Conservation (phyloP, 2,113 vertebrate species). For the Meleagris gallopavo region DNA sequence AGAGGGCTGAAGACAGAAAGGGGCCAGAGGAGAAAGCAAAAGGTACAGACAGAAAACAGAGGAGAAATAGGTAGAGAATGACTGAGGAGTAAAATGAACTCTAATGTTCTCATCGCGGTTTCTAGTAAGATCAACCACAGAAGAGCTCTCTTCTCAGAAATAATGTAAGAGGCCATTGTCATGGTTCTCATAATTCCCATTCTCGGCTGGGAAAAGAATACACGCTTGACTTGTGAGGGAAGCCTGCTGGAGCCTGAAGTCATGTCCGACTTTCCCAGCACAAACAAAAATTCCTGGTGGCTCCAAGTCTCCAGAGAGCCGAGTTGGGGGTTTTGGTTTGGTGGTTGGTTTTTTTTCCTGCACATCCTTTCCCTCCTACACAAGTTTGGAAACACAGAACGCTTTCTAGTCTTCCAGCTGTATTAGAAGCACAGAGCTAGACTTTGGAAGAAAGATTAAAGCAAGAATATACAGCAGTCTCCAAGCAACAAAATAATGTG, state of each 20-base stretch:
- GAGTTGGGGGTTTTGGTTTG: conserved; percentile 26
- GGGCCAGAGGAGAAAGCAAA: neutral
- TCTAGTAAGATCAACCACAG: conserved; percentile 45
- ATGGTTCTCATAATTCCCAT: neutral
- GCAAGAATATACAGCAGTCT: conserved; percentile 8
- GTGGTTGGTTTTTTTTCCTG: neutral
- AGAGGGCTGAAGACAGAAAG: neutral
- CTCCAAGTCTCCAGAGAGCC: conserved; percentile 15
- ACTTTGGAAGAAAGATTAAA: conserved; percentile 14
- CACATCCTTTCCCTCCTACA: conserved; percentile 33
- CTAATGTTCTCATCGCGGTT: neutral
- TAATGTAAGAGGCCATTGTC: neutral
- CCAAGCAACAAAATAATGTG: conserved; percentile 24
- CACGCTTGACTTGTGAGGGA: neutral
- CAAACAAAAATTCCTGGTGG: conserved; percentile 44
- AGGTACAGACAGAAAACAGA: neutral
- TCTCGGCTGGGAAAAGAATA: neutral
- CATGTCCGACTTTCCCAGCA: conserved; percentile 36
- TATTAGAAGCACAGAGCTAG: neutral
- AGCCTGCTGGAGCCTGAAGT: conserved; percentile 34
- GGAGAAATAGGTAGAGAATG: neutral
- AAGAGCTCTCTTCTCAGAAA: conserved; percentile 52
- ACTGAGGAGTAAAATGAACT: neutral
- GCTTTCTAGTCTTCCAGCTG: conserved; percentile 25
- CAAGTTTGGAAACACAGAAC: conserved; percentile 43